phyloP scores from a whole-genome alignment of 64 coral and sea anemone genomes.

The Pachyseris speciosa region DNA sequence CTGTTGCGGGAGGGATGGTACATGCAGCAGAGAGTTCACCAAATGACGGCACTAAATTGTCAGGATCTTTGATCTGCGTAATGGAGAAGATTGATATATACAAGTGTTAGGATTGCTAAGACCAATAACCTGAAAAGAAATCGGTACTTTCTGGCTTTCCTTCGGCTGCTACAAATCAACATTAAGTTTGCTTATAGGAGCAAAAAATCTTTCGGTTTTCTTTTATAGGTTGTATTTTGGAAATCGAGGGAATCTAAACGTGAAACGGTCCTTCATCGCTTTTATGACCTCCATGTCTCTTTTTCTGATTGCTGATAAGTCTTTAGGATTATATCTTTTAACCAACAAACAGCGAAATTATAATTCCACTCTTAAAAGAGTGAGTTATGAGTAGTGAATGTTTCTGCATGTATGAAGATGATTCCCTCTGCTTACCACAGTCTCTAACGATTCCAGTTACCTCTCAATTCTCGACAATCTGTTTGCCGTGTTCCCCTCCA shows the following conservation, averaged over 20 bases:
- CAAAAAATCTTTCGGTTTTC: too few species aligned
- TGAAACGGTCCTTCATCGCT: too few species aligned
- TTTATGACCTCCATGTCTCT: too few species aligned
- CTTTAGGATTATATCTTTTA: too few species aligned
- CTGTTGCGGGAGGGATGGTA: neutral
- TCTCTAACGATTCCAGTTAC: neutral
- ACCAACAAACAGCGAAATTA: neutral
- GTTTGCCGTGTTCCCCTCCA: neutral
- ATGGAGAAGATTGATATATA: too few species aligned
- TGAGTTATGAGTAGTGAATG: neutral
- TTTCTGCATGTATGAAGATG: neutral
- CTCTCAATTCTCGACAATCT: neutral
- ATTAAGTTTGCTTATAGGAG: too few species aligned
- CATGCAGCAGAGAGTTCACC: neutral
- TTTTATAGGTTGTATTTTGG: too few species aligned
- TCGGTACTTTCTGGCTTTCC: neutral
- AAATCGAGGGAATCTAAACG: too few species aligned
- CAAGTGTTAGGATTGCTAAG: neutral
- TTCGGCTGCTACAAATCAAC: neutral
- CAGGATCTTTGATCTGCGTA: neutral
- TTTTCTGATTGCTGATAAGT: too few species aligned
- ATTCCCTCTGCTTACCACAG: neutral
- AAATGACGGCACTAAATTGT: neutral
- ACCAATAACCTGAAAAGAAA: neutral
- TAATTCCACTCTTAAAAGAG: neutral